phyloP scores from a whole-genome alignment of 2,113 vertebrate genomes.

The Stigmatopora nigra region DNA sequence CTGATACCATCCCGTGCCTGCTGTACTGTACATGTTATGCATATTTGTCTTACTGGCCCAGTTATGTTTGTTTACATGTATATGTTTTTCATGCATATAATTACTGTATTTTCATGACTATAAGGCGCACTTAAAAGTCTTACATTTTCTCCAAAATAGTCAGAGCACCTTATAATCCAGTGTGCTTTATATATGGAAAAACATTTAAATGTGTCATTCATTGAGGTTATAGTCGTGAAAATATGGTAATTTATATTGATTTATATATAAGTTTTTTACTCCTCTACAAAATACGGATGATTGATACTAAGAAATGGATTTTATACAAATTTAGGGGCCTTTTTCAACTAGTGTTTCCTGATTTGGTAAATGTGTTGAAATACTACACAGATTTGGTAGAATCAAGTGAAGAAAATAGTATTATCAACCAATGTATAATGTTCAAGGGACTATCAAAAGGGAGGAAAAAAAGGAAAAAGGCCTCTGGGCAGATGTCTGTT shows the following conservation, averaged over 20 bases:
- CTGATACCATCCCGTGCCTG: too few species aligned
- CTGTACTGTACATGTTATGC: background rate
- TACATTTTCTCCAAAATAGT: too few species aligned
- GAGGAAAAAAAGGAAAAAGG: constrained; percentile 38
- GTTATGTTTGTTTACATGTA: too few species aligned
- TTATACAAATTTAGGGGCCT: constrained; percentile 29
- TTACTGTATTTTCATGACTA: too few species aligned
- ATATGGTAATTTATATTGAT: too few species aligned
- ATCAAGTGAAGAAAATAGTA: constrained; percentile 41
- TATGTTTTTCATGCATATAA: too few species aligned
- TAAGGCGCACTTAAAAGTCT: too few species aligned
- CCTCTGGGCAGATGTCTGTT: constrained; percentile 73
- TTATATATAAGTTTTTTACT: too few species aligned
- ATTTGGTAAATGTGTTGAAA: constrained; percentile 18
- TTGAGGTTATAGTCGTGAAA: too few species aligned
- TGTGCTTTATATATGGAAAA: too few species aligned
- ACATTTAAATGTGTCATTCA: too few species aligned
- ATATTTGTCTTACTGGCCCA: background rate
- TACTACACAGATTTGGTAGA: constrained; percentile 11
- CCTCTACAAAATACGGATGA: constrained; percentile 1
- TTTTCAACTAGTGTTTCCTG: constrained; percentile 31
- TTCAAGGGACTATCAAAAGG: constrained; percentile 48
- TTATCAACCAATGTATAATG: constrained; percentile 54
- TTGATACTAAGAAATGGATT: background rate
- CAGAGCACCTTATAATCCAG: too few species aligned